Conservation (phyloP, 1,140 invertebrate species). For the Cherax quadricarinatus region DNA sequence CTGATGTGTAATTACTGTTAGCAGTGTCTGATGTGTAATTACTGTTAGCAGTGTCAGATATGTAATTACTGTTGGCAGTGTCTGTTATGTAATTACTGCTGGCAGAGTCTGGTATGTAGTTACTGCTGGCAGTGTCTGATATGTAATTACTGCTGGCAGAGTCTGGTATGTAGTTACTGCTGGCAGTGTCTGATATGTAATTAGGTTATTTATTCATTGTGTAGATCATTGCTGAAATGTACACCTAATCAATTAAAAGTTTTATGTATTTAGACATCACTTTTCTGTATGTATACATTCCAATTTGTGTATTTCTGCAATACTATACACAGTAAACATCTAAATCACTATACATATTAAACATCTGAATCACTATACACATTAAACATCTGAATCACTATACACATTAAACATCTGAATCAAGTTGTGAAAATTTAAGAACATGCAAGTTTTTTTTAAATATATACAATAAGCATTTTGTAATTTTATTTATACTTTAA, state of each 20-base stretch:
- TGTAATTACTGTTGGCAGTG: no score
- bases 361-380: background rate
- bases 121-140: no score
- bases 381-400: background rate
- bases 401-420: background rate
- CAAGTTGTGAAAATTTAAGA: background rate
- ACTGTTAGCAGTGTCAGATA: no score
- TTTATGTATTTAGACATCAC: background rate
- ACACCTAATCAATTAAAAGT: background rate
- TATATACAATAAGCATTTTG: background rate
- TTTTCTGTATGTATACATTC: background rate
- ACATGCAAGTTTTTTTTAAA: background rate
- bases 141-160: no score
- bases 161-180: no score
- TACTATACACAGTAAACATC: background rate
- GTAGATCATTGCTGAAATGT: background rate
- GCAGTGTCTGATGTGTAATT: no score
- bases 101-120: no score
- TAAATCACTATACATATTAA: background rate
- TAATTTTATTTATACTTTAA: background rate
- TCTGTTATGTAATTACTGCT: no score
- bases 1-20: no score
- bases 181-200: background rate
- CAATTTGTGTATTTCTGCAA: background rate
- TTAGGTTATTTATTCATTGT: background rate